Conservation (phyloP, 1,140 invertebrate genomes). For the Formica selysi region DNA sequence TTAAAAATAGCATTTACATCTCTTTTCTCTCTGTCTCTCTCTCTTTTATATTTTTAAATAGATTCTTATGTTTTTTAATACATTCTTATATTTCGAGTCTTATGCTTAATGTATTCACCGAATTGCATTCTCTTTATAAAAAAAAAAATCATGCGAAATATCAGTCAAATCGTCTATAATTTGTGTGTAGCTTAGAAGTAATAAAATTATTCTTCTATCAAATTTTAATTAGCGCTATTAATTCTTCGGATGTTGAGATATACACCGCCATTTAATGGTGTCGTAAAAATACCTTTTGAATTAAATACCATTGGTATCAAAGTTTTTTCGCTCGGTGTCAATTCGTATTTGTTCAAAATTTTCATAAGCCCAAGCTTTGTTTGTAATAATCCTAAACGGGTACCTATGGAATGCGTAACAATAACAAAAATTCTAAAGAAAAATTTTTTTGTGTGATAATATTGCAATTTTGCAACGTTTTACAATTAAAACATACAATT, state of each 20-base stretch:
- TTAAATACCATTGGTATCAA: conserved; percentile 68
- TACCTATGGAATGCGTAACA: conserved; percentile 43
- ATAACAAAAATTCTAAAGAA: too few species aligned
- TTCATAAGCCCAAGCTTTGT: conserved; percentile 75
- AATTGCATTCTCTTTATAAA: background rate
- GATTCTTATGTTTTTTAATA: too few species aligned
- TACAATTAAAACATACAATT: too few species aligned
- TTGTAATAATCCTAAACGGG: conserved; percentile 77
- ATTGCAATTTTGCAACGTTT: too few species aligned
- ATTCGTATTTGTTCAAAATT: conserved; percentile 75
- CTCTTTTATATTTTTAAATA: too few species aligned
- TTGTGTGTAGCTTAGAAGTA: background rate
- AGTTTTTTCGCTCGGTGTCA: conserved; percentile 65
- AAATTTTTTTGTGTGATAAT: too few species aligned
- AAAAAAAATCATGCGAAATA: background rate
- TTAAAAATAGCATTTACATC: too few species aligned
- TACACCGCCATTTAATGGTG: conserved; percentile 30
- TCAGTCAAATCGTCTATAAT: background rate
- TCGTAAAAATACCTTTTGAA: conserved; percentile 31
- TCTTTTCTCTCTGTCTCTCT: too few species aligned
- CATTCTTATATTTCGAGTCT: background rate
- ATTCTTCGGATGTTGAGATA: conserved; percentile 62
- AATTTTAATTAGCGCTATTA: background rate
- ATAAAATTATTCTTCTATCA: background rate
- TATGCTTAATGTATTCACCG: background rate